Base-by-base conservation (phyloP, 2,797 vertebrate species). In the Chaetophractus vellerosus region DNA sequence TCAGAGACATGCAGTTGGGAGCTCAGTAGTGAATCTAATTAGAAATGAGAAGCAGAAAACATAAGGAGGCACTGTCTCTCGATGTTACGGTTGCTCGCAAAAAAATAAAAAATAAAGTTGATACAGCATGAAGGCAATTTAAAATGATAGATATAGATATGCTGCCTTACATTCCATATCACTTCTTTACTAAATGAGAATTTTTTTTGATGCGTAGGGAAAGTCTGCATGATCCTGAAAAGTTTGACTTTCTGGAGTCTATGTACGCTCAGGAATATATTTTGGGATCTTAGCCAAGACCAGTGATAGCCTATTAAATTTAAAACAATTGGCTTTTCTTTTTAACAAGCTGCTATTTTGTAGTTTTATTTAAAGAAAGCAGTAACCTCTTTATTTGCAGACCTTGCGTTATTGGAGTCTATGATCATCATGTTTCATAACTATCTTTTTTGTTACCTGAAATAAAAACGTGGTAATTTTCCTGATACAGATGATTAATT, bases 391-490 rank as follows among this genome's bases (percentile, higher is more conserved):
- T 98, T 97, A 96, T 97, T 98, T 97, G 93, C 89, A 97, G 64
- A 83, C 86, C 36, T 97, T 26, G 90, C 80, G 93, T 92, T 96
- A 74, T 86, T 95, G 93, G 94, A 95, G 85, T 93, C 36, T 59
- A 52, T 48, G 95, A 96, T 96, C 94, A 91, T 80, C 91, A 12
- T 78, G 90, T 90, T 88, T 92, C 9, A 1, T 74, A 55, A 93
- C 83, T 97, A 90, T 52, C 33, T 23, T 84, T 97, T 97, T 96
- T 98, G 96, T 96, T 96, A 94, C 96, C 88, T 98, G 95, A 97
- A 98, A 98, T 98, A 98, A 98, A 98, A 83, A 88, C 59, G 68
- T 19, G 88, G 52, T 84, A 68, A 61, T 91, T 97, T 98, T 97
- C 97, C 96, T 96, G 94, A 96, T 97, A 61, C 0, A 33, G 55